These are phyloP conservation scores for Calameuta idolon DNA, from an alignment of 2,888 invertebrate genomes.

Conservation along the genomic window DNA sequence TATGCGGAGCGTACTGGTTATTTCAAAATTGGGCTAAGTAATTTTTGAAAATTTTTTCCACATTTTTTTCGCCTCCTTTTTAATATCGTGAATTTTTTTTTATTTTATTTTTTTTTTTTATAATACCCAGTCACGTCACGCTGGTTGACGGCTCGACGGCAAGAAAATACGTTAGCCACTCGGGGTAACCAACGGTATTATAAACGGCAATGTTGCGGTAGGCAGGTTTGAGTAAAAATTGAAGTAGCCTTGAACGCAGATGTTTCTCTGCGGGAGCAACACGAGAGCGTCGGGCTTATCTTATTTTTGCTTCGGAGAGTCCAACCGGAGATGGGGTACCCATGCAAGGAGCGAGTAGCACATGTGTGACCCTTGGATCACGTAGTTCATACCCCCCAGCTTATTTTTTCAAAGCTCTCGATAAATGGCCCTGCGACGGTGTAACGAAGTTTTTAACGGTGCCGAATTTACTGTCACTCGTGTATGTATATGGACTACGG, in stretches of 20 bases:
- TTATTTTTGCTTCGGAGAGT: slow-evolving; percentile 4
- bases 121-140: no score
- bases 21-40: no score
- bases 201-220: neutral
- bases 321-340: neutral
- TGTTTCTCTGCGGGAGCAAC: slow-evolving; percentile 7
- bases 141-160: no score
- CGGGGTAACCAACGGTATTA: no score
- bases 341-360: neutral
- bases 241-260: slow-evolving; percentile 3
- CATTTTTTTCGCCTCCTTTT: no score
- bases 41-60: no score
- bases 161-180: no score
- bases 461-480: no score
- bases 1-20: neutral
- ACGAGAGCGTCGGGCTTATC: neutral
- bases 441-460: neutral
- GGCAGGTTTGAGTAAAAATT: neutral
- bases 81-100: no score
- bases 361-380: neutral
- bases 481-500: no score
- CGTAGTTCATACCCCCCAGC: neutral
- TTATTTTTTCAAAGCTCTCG: neutral
- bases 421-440: neutral
- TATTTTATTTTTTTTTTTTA: no score